Evolutionary conservation across 2,888 invertebrate species (phyloP).

Genomic region (Melitaea athalia): DNA sequence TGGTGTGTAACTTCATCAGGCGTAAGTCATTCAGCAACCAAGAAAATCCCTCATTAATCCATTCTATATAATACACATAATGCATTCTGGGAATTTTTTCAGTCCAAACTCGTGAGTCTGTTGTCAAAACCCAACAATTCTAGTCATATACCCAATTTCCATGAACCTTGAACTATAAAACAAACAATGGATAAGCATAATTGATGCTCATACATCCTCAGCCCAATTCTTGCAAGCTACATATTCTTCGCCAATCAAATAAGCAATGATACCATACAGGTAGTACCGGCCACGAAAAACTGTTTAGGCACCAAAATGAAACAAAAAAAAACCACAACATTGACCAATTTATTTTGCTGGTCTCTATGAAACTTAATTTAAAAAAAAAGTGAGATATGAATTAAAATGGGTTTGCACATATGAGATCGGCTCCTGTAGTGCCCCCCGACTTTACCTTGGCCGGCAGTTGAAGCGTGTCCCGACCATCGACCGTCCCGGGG

Average conservation of each 20-base stretch:
- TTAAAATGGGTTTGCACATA: conserved; percentile 71
- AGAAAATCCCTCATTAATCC: too few species aligned
- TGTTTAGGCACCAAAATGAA: conserved; percentile 44
- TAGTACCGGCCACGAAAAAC: conserved; percentile 52
- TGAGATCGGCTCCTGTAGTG: conserved; percentile 70
- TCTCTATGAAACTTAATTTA: conserved; percentile 36
- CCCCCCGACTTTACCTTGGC: conserved; percentile 76
- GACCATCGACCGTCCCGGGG: conserved; percentile 37
- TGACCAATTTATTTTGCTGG: conserved; percentile 38
- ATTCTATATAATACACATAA: too few species aligned
- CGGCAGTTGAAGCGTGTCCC: conserved; percentile 41
- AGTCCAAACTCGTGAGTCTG: too few species aligned
- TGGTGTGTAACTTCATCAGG: too few species aligned
- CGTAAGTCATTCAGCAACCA: too few species aligned
- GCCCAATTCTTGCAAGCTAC: neutral
- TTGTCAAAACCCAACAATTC: too few species aligned
- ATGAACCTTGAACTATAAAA: too few species aligned
- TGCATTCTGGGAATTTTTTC: too few species aligned
- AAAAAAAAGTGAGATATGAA: conserved; percentile 47
- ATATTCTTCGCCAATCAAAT: conserved; percentile 1
- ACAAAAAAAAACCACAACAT: conserved; percentile 33
- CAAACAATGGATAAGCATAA: neutral
- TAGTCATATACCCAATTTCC: too few species aligned
- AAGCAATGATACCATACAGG: conserved; percentile 66
- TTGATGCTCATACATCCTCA: neutral